Evolutionary conservation across 1,140 invertebrate genomes (phyloP), one percentile per base, ranked within the genome.

Genomic region (Colletes gigas): DNA sequence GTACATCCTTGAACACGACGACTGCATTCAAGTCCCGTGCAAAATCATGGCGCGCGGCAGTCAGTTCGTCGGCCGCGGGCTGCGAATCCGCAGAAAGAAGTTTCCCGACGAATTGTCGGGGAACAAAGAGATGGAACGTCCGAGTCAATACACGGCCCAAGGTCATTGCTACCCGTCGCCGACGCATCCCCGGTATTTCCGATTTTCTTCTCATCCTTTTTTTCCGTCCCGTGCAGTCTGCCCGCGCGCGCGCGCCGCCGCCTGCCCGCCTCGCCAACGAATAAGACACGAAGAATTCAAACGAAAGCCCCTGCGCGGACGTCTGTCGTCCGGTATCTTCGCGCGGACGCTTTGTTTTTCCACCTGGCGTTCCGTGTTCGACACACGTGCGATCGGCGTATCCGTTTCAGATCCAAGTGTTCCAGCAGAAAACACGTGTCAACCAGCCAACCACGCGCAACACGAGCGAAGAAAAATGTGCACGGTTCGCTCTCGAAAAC

Each of bases 131-230:
- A 83, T 55, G 74, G 82, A 65, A 82, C 78, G 69, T 62, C 50
- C 75, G 86, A 88, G 86, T 88, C 86, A 87, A 88, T 84, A 88
- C 70, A 87, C 85, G 73, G 60, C 59, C 75, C 86, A 88, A 87
- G 86, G 85, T 87, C 86, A 84, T 88, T 84, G 85, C 78, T 88
- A 88, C 84, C 73, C 82, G 67, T 81, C 66, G 70, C 63, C 70
- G 79, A 83, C 75, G 68, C 66, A 83, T 73, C 79, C 69, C 60
- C 80, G 66, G 73, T 77, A 79, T 83, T 73, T 68, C 77, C 69
- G 76, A 79, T 79, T 83, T 83, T 79, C 62, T 83, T 73, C 21
- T 69, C 68, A 30, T 67, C 70, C 65, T 83, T 74, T 80, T 79
- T 83, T 60, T 54, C n/a, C 55, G 12, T 39, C n/a, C 15, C 14